Evolutionary conservation across 2,113 vertebrate genomes (phyloP), one percentile per base, ranked within the genome.

Genomic region (Struthio camelus): DNA sequence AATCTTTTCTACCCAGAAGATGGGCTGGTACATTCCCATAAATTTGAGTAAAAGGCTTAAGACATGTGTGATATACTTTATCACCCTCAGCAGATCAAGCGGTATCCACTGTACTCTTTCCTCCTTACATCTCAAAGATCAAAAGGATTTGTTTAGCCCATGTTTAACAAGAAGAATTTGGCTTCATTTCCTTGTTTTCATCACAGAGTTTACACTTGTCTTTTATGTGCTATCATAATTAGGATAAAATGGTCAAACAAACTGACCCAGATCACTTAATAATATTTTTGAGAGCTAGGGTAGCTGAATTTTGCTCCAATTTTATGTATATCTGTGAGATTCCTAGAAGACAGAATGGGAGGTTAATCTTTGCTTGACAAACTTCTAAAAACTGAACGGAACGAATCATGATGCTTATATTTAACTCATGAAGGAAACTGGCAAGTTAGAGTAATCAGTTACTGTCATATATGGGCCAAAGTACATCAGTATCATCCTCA

Each of bases 1-100:
- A 27, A 40, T 32, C 95, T 79, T 80, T 58, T 34, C 59, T 59
- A 66, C 64, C 16, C 36, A 93, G 71, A 70, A 93, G 65, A 76
- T 10, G 6, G 14, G 67, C 25, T 42, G 10, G 16, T 48, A 80
- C 46, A 56, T 59, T 59, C 7, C 16, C n/a, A 18, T 24, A 71
- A 59, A 51, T 51, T 28, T 42, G 46, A 88, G 8, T 70, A 69
- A 73, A 32, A 81, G 22, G 4, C 36, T 85, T 36, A 51, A 83
- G n/a, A 51, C 25, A 11, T 13, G 8, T 50, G 14, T 32, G 20
- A 83, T 10, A 54, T 36, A n/a, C 32, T 90, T 93, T 75, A 32
- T 28, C 27, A 65, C 20, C 14, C 54, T 75, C 32, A 86, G 56
- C 36, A 95, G 64, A 65, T n/a, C 66, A 91, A 70, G 25, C n/a